Conservation (phyloP, 1,140 invertebrate species). For the Drosophila yakuba region DNA sequence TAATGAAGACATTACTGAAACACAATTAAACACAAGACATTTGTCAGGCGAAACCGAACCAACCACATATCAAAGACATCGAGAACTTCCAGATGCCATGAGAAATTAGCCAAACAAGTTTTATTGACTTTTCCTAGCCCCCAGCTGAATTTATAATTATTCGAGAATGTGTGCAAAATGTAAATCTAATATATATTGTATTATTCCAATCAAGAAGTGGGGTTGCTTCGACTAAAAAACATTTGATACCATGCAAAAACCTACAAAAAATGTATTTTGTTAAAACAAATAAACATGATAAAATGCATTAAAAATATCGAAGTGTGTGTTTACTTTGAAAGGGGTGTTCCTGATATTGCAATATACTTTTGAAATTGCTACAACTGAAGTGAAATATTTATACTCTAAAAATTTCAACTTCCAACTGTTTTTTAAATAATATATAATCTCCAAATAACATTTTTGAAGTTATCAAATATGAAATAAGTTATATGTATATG, state of each 20-base stretch:
- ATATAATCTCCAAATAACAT: too few species aligned
- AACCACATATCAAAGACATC: slow-evolving; percentile 50
- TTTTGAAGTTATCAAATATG: neutral
- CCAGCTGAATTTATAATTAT: slow-evolving; percentile 33
- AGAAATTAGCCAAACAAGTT: slow-evolving; percentile 72
- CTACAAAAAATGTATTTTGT: too few species aligned
- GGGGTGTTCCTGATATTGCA: too few species aligned
- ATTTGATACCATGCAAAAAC: neutral
- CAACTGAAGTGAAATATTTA: too few species aligned
- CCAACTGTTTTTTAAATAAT: too few species aligned
- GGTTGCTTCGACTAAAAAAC: neutral
- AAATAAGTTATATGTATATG: neutral
- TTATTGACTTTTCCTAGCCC: slow-evolving; percentile 50
- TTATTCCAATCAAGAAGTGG: neutral
- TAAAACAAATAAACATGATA: too few species aligned
- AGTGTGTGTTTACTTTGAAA: too few species aligned
- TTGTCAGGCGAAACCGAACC: slow-evolving; percentile 65
- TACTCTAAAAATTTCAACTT: too few species aligned
- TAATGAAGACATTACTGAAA: slow-evolving; percentile 75
- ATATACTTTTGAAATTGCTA: too few species aligned
- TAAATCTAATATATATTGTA: slow-evolving; percentile 4
- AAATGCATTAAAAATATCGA: too few species aligned
- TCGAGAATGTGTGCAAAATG: slow-evolving; percentile 26
- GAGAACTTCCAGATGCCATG: slow-evolving; percentile 36
- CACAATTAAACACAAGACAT: slow-evolving; percentile 65